Evolutionary conservation across 1,140 invertebrate genomes (phyloP), one percentile per base, ranked within the genome.

Genomic region (Halyomorpha halys): DNA sequence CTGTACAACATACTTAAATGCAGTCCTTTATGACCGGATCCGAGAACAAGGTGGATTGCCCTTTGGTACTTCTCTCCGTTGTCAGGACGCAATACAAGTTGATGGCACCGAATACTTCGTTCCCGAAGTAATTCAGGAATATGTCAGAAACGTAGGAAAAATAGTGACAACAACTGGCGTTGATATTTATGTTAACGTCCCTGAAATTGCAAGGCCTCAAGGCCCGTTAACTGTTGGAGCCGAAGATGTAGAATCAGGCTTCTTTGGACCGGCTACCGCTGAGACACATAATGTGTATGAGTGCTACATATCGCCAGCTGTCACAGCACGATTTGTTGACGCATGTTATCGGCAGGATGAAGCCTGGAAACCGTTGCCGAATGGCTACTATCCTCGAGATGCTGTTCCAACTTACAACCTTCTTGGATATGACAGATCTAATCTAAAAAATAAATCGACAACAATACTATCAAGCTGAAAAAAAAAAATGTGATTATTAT

Each of bases 211-310:
- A 19, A 25, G 45, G 1, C 61, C 61, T 51, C 44, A 51, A 51
- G 5, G 11, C 47, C 9, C 4, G 6, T 3, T 2, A 6, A 6
- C 11, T 6, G 34, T 39, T 11, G 34, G 34, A 6, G 60, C 44
- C 14, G 27, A 13, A 18, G n/a, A n/a, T 14, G 19, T 25, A 6
- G 45, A 62, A 51, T 49, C 61, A 6, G 61, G 61, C 13, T 62
- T 51, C 19, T 62, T 62, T 25, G 61, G 61, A 13, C 15, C 18
- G 11, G n/a, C 6, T 30, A 45, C 44, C 16, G 45, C 11, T 5
- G 25, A 25, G 16, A 62, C 44, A 2, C 61, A 62, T 27, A 62
- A 62, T 27, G 61, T 27, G 6, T 62, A 62, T n/a, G 44, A 62
- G n/a, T 62, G 61, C 23, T 62, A 51, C 45, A 27, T 62, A 0